phyloP scores from a whole-genome alignment of 2,888 invertebrate genomes.

The Metallyticus violacea region DNA sequence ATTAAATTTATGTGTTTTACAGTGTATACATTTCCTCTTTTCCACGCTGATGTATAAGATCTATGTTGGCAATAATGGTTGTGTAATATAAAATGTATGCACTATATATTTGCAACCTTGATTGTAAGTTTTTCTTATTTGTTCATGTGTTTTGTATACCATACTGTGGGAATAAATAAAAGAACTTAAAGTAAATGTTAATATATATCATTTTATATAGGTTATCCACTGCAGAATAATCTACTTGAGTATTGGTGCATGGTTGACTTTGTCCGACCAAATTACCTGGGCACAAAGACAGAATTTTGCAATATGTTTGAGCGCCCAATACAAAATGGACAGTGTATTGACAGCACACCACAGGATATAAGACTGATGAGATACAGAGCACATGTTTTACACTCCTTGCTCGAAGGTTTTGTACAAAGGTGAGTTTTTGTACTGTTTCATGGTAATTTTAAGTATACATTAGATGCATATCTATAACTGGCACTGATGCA shows the following conservation, averaged over 20 bases:
- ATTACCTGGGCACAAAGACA: conserved; percentile 93
- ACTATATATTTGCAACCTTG: too few species aligned
- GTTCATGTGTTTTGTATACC: too few species aligned
- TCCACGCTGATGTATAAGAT: too few species aligned
- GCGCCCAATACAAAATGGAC: conserved; percentile 96
- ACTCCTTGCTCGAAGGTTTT: conserved; percentile 91
- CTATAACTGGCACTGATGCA: too few species aligned
- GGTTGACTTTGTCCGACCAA: conserved; percentile 98
- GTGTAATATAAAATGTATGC: too few species aligned
- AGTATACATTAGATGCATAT: too few species aligned
- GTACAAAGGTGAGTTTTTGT: conserved; percentile 70
- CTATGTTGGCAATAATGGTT: too few species aligned
- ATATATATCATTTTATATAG: conserved; percentile 43
- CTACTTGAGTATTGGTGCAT: conserved; percentile 96
- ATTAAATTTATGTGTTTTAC: too few species aligned
- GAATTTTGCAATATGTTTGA: conserved; percentile 99
- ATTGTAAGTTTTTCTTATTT: too few species aligned
- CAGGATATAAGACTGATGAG: conserved; percentile 92
- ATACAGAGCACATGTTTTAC: conserved; percentile 92
- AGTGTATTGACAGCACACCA: conserved; percentile 94
- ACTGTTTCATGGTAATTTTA: background rate
- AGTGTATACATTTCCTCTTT: too few species aligned
- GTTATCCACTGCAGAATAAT: conserved; percentile 98
- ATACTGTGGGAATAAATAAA: too few species aligned
- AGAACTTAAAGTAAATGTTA: background rate